Base-by-base conservation (phyloP, 2,797 vertebrate genomes). In the Meriones psammophilus region DNA sequence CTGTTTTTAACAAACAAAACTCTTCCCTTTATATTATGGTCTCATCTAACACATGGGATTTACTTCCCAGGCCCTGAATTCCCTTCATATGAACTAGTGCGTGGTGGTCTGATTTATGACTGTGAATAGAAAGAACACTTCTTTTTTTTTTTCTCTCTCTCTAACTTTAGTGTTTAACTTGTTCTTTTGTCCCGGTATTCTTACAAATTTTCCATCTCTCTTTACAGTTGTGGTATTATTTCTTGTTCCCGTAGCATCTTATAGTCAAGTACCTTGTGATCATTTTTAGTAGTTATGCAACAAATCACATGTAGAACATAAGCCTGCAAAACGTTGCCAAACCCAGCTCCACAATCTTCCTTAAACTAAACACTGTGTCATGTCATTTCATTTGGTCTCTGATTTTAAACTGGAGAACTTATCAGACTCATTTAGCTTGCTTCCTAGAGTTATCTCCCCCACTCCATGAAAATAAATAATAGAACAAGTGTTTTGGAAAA, bases 181-280 rank as follows among this genome's bases (percentile, higher is more conserved):
- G 54, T 88, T 60, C 50, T 79, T 92, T 78, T 33, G 0, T 90
- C 36, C 20, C 56, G 73, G 36, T 74, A 94, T 95, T 87, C 92
- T 96, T 95, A 56, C n/a, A 94, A 90, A 60, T 71, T 66, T 71
- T 62, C 78, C 54, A 60, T 88, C 58, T 97, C 33, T 92, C 91
- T 89, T 79, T 77, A 85, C 46, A 50, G 56, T 88, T 92, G 85
- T 96, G 73, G 64, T 93, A 93, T 94, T 91, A 96, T 89, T 94
- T 96, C 86, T 54, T 92, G 85, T 92, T 96, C 94, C 90, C 64
- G 33, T 85, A 90, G 66, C 84, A 92, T 83, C 66, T 89, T 96
- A 73, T 20, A 94, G 89, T 85, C 3, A 18, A 91, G 64, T 95
- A 81, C 58, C 69, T 93, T 94, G 60, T 89, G 77, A 94, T 94